Percentiles rank a stretch among this genome's conserved stretches.
Evolutionary conservation across 2,797 vertebrate genomes (phyloP).

Genomic region (Crax fasciolata): DNA sequence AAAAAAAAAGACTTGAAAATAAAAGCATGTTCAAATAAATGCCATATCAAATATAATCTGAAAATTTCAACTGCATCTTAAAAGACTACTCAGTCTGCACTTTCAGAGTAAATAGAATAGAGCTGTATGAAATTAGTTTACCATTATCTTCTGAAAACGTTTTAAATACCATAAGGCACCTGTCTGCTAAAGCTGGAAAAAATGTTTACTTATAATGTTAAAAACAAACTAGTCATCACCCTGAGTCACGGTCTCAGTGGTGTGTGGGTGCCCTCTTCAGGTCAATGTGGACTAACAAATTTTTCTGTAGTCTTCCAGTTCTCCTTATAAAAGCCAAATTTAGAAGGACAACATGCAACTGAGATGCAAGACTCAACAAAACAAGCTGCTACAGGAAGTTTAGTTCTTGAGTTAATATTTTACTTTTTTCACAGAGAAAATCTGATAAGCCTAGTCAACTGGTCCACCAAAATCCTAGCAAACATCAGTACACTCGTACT

Average conservation of each 20-base stretch:
- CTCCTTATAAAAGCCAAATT: neutral
- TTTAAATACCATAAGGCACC: neutral
- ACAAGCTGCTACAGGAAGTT: neutral
- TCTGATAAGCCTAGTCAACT: neutral
- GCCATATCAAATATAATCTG: neutral
- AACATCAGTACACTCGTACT: neutral
- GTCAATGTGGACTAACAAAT: neutral
- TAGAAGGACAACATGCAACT: neutral
- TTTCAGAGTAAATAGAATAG: neutral
- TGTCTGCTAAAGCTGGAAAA: neutral
- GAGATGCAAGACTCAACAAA: neutral
- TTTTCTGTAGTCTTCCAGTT: neutral
- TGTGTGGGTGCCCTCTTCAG: conserved; percentile 71
- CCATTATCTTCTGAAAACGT: neutral
- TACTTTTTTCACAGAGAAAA: neutral
- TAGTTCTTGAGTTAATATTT: neutral
- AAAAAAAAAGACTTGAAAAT: neutral
- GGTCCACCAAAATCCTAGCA: neutral
- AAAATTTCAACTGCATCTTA: neutral
- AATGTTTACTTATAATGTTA: neutral
- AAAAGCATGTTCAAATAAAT: neutral
- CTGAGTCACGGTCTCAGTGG: neutral
- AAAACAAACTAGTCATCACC: neutral
- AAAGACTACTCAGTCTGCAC: neutral
- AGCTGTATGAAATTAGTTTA: neutral